Conservation (phyloP, 92 coral and sea anemone species). For the Scolanthus callimorphus region DNA sequence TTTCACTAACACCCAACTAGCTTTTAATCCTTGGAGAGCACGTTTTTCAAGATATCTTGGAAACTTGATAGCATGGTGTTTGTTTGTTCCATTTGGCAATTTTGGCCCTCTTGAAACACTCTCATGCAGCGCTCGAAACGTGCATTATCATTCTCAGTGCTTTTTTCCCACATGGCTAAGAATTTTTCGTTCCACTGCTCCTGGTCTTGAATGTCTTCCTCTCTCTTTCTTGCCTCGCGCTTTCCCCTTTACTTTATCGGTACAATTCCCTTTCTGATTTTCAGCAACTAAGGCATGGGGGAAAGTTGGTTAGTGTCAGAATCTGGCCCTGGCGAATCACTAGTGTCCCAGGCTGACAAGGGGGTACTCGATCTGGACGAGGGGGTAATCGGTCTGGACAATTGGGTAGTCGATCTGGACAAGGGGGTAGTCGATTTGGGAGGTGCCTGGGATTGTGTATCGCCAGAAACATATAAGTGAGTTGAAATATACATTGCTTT, state of each 20-base stretch:
- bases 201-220: not conserved
- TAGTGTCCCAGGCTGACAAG: not conserved
- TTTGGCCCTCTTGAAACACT: slow-evolving; percentile 32
- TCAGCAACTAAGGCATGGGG: too few relatives aligned
- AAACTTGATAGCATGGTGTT: slow-evolving; percentile 41
- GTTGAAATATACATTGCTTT: too few relatives aligned
- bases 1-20: too few relatives aligned
- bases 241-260: too few relatives aligned
- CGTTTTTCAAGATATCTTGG: too few relatives aligned
- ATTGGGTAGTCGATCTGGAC: too few relatives aligned
- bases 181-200: slow-evolving; percentile 1
- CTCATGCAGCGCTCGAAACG: slow-evolving; percentile 11
- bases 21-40: too few relatives aligned
- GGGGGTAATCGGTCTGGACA: too few relatives aligned
- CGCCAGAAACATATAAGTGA: too few relatives aligned
- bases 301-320: too few relatives aligned
- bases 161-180: slow-evolving; percentile 42
- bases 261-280: too few relatives aligned
- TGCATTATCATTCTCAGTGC: slow-evolving; percentile 29
- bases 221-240: not conserved
- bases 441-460: not conserved
- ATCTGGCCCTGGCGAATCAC: not conserved
- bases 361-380: not conserved
- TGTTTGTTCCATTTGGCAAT: slow-evolving; percentile 36
- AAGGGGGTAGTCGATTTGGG: too few relatives aligned